phyloP scores from a whole-genome alignment of 1,140 invertebrate species.

The Camponotus vicinus region DNA sequence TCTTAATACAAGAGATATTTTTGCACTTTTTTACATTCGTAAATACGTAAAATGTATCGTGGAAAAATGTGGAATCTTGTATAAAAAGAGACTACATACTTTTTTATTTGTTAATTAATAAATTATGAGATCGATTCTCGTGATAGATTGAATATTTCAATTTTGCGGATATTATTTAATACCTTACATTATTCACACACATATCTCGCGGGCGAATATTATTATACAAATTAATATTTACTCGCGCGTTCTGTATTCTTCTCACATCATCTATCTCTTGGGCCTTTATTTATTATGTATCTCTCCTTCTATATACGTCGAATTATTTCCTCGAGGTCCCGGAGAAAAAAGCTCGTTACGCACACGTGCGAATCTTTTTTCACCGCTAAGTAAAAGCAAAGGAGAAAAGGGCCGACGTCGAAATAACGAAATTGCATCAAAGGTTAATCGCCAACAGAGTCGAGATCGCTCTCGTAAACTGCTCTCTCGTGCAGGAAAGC shows the following conservation, averaged over 20 bases:
- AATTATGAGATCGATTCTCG: slow-evolving; percentile 1
- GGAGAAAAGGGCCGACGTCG: neutral
- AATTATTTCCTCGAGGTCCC: neutral
- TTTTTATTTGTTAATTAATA: slow-evolving; percentile 11
- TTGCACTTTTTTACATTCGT: too few species aligned
- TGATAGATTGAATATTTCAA: neutral
- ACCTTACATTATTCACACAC: neutral
- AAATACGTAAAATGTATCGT: neutral
- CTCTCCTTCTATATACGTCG: neutral
- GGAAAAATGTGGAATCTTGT: too few species aligned
- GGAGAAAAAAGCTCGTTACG: neutral
- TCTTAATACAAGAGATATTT: too few species aligned
- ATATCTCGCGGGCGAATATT: neutral
- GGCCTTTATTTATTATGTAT: neutral
- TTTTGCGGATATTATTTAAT: neutral
- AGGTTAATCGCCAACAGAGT: slow-evolving; percentile 4
- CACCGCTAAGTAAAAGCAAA: neutral
- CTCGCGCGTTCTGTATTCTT: neutral
- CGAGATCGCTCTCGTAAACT: slow-evolving; percentile 8
- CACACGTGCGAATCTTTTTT: neutral
- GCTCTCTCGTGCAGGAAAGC: neutral
- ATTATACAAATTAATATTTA: neutral
- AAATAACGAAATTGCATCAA: neutral
- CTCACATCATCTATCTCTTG: neutral
- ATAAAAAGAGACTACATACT: too few species aligned